Evolutionary conservation across 2,113 vertebrate species (phyloP), one percentile per base, ranked within the genome.

Genomic region (Mustelus asterias): DNA sequence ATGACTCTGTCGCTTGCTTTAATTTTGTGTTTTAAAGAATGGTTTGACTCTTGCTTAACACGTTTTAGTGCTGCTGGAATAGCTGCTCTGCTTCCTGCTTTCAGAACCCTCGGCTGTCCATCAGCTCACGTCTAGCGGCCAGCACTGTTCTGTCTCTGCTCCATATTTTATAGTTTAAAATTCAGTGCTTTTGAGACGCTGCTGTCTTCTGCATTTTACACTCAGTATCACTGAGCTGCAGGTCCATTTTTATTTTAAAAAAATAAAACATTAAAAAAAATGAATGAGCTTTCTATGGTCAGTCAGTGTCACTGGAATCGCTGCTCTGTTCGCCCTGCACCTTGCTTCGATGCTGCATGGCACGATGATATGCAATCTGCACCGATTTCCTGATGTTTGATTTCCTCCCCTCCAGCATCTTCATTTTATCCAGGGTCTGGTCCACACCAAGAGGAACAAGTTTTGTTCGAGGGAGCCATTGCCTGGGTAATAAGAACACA

Each of bases 331-430:
- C 99, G 72, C 99, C 99, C 97, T 99, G 99, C 97, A 99, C 99
- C 96, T 99, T 99, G 98, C 99, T 99, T 96, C 99, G 99, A 97
- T 99, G 99, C 97, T 99, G 99, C 98, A 99, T 98, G 96, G 99
- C 99, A 0, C 99, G 98, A 97, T 99, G 99, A 96, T 99, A 99
- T 54, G 99, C 99, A 8, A 99, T 99, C 97, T 99, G 99, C 96
- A 99, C 99, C 0, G 99, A 99, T 96, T 99, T 99, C 94, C 99
- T 98, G 97, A 99, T 99, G 97, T 99, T 99, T 85, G 99, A 99
- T 96, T 99, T 99, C 96, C 99, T 97, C 78, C 99, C 99, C 96
- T 99, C 99, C 97, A 99, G 98, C 99, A 99, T 99, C 97, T 99
- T 99, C 97, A 99, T 99, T 96, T 99, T 99, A 97, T 99, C 99